These are phyloP conservation scores for Bimastos eiseni DNA, from an alignment of 2,888 invertebrate genomes.

Conservation along the genomic window DNA sequence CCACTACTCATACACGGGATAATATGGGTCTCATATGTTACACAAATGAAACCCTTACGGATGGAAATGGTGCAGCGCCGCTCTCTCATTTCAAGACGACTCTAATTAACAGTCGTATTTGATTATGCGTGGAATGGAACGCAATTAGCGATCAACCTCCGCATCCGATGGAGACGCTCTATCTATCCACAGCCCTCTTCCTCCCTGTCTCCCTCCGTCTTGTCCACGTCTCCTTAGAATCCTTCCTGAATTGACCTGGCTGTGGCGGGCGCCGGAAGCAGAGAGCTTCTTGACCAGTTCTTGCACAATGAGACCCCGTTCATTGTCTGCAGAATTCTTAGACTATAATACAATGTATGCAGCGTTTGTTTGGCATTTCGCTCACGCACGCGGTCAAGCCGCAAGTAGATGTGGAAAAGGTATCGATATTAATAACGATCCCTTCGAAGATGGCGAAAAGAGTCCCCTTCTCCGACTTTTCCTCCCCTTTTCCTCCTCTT, in stretches of 20 bases:
- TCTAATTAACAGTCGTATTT: constrained; percentile 4
- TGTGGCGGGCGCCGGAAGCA: background rate
- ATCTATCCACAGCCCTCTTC: too few relatives aligned
- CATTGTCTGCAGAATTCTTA: background rate
- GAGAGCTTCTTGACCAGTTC: background rate
- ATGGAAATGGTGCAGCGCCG: background rate
- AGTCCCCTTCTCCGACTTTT: too few relatives aligned
- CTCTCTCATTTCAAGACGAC: constrained; percentile 2
- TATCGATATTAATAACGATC: background rate
- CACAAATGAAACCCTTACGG: background rate
- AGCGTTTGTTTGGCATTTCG: background rate
- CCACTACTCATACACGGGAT: background rate
- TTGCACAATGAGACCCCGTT: background rate
- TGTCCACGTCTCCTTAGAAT: background rate
- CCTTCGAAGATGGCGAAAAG: background rate
- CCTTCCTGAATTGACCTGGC: background rate
- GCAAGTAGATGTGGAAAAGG: background rate
- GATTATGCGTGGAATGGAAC: background rate
- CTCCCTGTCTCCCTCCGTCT: too few relatives aligned
- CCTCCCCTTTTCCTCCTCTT: too few relatives aligned
- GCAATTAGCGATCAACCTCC: background rate
- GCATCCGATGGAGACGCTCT: background rate
- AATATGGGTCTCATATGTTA: constrained; percentile 3
- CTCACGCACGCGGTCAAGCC: background rate
- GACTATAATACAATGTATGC: background rate